Evolutionary conservation across 2,888 invertebrate species (phyloP).

Genomic region (Bellardia bayeri): DNA sequence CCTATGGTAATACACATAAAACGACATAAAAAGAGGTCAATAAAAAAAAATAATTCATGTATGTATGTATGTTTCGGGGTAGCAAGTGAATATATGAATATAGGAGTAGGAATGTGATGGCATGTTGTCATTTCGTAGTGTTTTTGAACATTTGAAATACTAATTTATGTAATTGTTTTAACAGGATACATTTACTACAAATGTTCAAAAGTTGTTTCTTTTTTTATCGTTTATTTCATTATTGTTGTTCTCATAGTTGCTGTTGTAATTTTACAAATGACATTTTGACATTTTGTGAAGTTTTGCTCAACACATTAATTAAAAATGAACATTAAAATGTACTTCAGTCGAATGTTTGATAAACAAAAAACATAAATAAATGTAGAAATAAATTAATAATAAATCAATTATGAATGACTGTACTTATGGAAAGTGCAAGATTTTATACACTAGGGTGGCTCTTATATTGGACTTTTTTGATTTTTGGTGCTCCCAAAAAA

Average conservation of each 20-base stretch:
- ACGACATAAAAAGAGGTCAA: constrained; percentile 45
- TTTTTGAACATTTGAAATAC: constrained; percentile 50
- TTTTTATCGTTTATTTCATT: not conserved
- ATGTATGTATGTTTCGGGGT: constrained; percentile 17
- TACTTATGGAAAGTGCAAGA: not conserved
- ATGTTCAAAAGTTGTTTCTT: constrained; percentile 13
- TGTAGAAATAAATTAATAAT: not conserved
- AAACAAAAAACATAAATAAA: not conserved
- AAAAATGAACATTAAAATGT: constrained; percentile 13
- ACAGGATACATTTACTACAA: constrained; percentile 43
- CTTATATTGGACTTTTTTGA: too few species aligned
- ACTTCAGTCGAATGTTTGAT: not conserved
- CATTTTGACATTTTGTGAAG: constrained; percentile 54
- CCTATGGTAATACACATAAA: constrained; percentile 84
- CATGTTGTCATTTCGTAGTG: constrained; percentile 23
- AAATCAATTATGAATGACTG: not conserved
- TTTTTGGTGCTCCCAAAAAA: too few species aligned
- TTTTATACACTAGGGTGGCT: too few species aligned
- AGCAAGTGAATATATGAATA: not conserved
- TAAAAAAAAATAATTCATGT: constrained; percentile 60
- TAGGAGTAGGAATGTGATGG: not conserved
- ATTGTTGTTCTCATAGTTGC: not conserved
- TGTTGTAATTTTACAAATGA: constrained; percentile 26
- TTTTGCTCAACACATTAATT: constrained; percentile 50
- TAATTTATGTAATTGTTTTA: constrained; percentile 41